These are phyloP conservation scores for Halocynthia roretzi DNA, from an alignment of 23 tunicate species.

Conservation along the genomic window DNA sequence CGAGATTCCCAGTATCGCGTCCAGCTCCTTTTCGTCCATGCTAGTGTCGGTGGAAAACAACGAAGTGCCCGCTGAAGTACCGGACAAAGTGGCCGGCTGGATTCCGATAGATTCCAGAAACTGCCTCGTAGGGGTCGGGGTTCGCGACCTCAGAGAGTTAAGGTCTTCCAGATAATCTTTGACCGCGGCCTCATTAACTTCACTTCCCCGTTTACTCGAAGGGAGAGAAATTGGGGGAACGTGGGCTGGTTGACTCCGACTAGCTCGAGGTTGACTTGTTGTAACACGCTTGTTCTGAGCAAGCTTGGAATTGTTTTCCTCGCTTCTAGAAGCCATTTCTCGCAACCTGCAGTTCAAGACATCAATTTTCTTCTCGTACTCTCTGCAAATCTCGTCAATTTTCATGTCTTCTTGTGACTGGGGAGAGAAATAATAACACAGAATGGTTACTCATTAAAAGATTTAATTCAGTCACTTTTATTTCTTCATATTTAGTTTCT, in stretches of 20 bases:
- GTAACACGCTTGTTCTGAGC: neutral
- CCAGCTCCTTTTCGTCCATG: conserved; percentile 49
- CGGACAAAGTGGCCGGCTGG: conserved; percentile 35
- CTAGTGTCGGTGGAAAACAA: conserved; percentile 30
- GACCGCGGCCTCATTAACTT: neutral
- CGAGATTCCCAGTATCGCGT: conserved; percentile 49
- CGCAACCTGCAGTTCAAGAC: neutral
- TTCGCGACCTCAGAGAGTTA: conserved; percentile 26
- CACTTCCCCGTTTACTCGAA: too few species aligned
- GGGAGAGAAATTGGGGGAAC: too few species aligned
- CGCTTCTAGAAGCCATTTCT: neutral
- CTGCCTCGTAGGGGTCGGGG: conserved; percentile 85
- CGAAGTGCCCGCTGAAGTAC: conserved; percentile 28
- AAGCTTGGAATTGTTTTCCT: neutral
- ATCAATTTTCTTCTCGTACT: conserved; percentile 4
- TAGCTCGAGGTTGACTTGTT: neutral
- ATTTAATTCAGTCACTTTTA: too few species aligned
- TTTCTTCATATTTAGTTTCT: too few species aligned
- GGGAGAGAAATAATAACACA: too few species aligned
- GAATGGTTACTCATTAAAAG: too few species aligned
- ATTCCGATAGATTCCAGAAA: conserved; percentile 63
- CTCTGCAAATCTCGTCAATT: neutral
- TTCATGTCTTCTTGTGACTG: neutral
- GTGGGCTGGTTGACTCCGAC: neutral
- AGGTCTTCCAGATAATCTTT: neutral